Evolutionary conservation across 1,140 invertebrate species (phyloP).

Genomic region (Bombyx mandarina): DNA sequence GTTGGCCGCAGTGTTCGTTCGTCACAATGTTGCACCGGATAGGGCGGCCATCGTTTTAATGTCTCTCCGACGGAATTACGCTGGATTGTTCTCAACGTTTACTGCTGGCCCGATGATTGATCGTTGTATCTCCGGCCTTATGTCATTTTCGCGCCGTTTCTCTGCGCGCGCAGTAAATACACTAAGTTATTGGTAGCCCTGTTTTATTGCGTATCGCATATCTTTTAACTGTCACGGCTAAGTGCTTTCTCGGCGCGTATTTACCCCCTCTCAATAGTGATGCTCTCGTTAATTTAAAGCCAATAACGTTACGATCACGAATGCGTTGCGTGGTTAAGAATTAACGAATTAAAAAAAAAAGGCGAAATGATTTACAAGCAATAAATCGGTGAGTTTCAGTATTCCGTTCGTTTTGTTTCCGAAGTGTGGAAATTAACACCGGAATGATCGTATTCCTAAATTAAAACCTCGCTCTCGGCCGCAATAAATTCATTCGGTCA

Average conservation of each 20-base stretch:
- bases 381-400: too few species aligned
- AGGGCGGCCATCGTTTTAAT: constrained; percentile 66
- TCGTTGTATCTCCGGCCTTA: constrained; percentile 65
- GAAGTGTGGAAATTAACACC: constrained; percentile 55
- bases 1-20: constrained; percentile 1
- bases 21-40: constrained; percentile 66
- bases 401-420: constrained; percentile 7
- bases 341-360: too few species aligned
- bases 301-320: too few species aligned
- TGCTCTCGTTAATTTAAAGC: too few species aligned
- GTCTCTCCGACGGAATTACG: constrained; percentile 68
- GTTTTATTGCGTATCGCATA: constrained; percentile 10
- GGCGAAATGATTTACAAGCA: too few species aligned
- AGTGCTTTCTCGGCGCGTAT: too few species aligned
- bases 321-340: too few species aligned
- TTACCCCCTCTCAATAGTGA: too few species aligned
- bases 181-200: constrained; percentile 55
- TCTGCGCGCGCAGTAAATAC: constrained; percentile 63
- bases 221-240: background rate
- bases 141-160: constrained; percentile 61
- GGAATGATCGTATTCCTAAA: constrained; percentile 50
- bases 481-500: constrained; percentile 58
- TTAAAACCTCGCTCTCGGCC: constrained; percentile 42
- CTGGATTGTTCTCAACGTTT: constrained; percentile 69
- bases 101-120: constrained; percentile 60